phyloP scores from a whole-genome alignment of 2,113 vertebrate genomes.

The Mungos mungo region DNA sequence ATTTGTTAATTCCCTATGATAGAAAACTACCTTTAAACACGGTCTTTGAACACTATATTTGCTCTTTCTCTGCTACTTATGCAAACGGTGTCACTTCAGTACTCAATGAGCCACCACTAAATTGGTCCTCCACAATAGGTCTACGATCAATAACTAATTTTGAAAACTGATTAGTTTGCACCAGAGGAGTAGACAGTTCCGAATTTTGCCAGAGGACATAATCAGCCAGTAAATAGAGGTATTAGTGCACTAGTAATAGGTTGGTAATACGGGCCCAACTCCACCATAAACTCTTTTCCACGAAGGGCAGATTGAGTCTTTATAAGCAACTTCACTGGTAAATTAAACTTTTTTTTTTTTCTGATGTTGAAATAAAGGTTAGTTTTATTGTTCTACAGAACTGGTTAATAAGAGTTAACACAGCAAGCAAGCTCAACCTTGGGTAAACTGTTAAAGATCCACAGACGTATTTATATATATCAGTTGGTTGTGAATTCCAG shows the following conservation, averaged over 20 bases:
- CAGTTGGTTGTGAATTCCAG: slow-evolving; percentile 83
- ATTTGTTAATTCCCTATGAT: slow-evolving; percentile 59
- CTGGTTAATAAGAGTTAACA: slow-evolving; percentile 78
- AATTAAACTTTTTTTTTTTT: slow-evolving; percentile 67
- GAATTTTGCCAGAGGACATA: slow-evolving; percentile 96
- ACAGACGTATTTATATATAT: slow-evolving; percentile 84
- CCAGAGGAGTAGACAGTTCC: slow-evolving; percentile 90
- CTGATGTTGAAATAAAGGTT: slow-evolving; percentile 74
- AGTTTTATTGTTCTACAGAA: slow-evolving; percentile 74
- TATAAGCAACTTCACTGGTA: slow-evolving; percentile 71
- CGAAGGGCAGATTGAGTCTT: slow-evolving; percentile 64
- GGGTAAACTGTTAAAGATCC: slow-evolving; percentile 81
- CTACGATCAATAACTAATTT: slow-evolving; percentile 99
- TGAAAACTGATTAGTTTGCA: slow-evolving; percentile 98
- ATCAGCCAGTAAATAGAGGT: slow-evolving; percentile 93
- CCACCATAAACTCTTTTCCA: slow-evolving; percentile 74
- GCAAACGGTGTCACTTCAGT: slow-evolving; percentile 81
- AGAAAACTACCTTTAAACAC: slow-evolving; percentile 70
- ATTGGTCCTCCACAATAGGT: slow-evolving; percentile 86
- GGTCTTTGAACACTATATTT: slow-evolving; percentile 78
- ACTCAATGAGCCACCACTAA: slow-evolving; percentile 89
- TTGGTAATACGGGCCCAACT: slow-evolving; percentile 76
- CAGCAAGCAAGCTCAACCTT: slow-evolving; percentile 80
- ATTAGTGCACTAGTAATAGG: slow-evolving; percentile 87
- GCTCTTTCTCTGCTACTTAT: slow-evolving; percentile 70